Evolutionary conservation across 1,140 invertebrate species (phyloP), one percentile per base, ranked within the genome.

Genomic region (Platyura marginata): DNA sequence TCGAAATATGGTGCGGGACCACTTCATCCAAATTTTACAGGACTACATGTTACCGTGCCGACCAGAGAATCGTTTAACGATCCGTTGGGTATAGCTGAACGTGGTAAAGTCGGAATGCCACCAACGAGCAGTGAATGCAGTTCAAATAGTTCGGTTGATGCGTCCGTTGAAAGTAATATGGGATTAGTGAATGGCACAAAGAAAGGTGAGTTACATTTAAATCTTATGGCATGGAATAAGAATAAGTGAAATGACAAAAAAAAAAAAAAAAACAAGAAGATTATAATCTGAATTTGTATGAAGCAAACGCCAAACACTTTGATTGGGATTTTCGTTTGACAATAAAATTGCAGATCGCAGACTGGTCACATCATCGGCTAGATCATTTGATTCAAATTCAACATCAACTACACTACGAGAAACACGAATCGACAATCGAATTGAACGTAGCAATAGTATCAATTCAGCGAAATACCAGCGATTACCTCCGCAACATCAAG

Each of bases 61-160:
- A 49, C 55, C 8, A 47, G 47, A 15, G 45, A 48, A 23, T 38
- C 41, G 11, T 45, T 44, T 23, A 48, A 51, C 39, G 59, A 61
- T 54, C 58, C 58, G 11, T 49, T 61, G 42, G 59, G 55, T 20
- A 49, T 58, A 41, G 58, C 59, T 11, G 59, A 61, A 48, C 44
- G 56, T 40, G 59, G 58, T 41, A 61, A 61, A 54, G 56, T 61
- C 44, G 59, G 59, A 21, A 52, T 61, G 29, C 58, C 56, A 22
- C 59, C 58, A 29, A 61, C 58, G 21, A 57, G 61, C 42, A 61
- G 58, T 41, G 59, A 61, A 48, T 61, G 58, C 42, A 61, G 58
- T 47, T 61, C 58, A 13, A 61, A 61, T 48, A 59, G 61, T 43
- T 61, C 59, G 9, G 50, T 58, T 20, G 56, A 61, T n/a, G 56